Evolutionary conservation across 2,797 vertebrate genomes (phyloP).

Genomic region (Lindbergichthys nudifrons): DNA sequence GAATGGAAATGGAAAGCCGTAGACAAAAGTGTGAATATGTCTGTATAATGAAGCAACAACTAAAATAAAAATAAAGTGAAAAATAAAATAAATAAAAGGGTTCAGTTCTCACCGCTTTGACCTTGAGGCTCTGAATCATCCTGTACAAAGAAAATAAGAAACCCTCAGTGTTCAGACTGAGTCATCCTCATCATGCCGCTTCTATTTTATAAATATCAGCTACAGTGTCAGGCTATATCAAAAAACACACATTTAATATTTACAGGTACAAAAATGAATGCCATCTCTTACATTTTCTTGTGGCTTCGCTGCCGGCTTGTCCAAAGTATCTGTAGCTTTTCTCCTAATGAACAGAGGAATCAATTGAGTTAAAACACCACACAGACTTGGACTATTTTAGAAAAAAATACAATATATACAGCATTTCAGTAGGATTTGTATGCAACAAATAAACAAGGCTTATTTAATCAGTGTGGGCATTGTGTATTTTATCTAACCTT

Average conservation of each 20-base stretch:
- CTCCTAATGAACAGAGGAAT: conserved; percentile 72
- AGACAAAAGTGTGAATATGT: no score
- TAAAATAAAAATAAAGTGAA: no score
- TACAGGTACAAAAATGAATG: conserved; percentile 8
- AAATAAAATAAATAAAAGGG: conserved; percentile 8
- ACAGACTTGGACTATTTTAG: neutral
- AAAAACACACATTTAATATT: neutral
- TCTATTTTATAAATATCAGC: conserved; percentile 6
- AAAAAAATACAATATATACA: neutral
- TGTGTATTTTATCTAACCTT: conserved; percentile 68
- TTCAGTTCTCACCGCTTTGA: conserved; percentile 79
- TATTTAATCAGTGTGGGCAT: neutral
- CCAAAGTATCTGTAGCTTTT: conserved; percentile 84
- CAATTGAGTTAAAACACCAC: neutral
- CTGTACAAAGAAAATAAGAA: conserved; percentile 74
- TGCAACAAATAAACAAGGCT: neutral
- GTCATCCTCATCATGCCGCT: conserved; percentile 30
- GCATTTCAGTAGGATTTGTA: neutral
- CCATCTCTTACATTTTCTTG: conserved; percentile 81
- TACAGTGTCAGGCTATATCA: neutral
- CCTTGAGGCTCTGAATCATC: conserved; percentile 87
- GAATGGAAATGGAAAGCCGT: no score
- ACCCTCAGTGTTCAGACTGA: conserved; percentile 41
- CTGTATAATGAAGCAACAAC: no score
- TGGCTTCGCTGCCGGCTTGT: conserved; percentile 76